A percentile compares a stretch with the other conserved stretches of the same genome.
Evolutionary conservation across 2,113 vertebrate genomes (phyloP).

Genomic region (Syngnathus scovelli): DNA sequence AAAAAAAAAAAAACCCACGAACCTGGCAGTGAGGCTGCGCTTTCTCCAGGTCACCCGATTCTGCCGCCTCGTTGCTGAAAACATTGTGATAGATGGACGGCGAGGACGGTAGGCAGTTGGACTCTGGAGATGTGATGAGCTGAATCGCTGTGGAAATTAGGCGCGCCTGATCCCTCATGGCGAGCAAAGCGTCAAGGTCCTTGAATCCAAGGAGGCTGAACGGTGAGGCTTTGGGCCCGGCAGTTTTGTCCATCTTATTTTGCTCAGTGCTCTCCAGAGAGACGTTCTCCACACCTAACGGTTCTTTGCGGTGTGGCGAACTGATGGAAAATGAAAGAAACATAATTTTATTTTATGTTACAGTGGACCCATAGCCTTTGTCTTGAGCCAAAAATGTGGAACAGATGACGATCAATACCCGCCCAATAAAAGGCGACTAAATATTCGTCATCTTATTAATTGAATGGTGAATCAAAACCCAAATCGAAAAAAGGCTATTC

Average conservation of each 20-base stretch:
- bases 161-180: conserved; percentile 83
- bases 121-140: conserved; percentile 81
- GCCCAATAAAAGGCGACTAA: not conserved
- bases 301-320: conserved; percentile 65
- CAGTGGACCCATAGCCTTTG: not conserved
- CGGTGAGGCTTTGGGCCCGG: conserved; percentile 39
- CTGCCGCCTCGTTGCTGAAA: conserved; percentile 75
- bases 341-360: not conserved
- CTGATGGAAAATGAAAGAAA: conserved; percentile 32
- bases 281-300: conserved; percentile 64
- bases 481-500: not conserved
- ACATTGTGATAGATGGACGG: conserved; percentile 74
- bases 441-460: not conserved
- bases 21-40: conserved; percentile 63
- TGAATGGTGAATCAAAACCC: not conserved
- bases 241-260: conserved; percentile 41
- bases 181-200: conserved; percentile 79
- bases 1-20: no score
- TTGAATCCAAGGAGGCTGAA: conserved; percentile 68
- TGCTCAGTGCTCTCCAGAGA: conserved; percentile 63
- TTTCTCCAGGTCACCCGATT: conserved; percentile 77
- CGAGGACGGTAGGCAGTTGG: conserved; percentile 77
- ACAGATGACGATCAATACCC: no score
- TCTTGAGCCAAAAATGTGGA: no score
- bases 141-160: conserved; percentile 90